Evolutionary conservation across 2,797 vertebrate species (phyloP).

Genomic region (Pelodytes ibericus): DNA sequence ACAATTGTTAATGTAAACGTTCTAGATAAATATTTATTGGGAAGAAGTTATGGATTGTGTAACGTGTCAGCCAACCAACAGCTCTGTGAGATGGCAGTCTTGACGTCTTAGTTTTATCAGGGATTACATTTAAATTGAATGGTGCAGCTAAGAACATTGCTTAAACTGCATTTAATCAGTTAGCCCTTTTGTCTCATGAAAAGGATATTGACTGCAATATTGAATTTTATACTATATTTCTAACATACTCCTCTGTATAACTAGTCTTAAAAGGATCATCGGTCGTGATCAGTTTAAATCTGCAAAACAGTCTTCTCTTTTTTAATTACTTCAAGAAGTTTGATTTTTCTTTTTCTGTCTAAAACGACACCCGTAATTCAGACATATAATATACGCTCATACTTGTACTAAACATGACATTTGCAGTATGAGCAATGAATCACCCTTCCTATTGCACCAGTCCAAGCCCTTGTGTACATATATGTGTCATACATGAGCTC

Average conservation of each 20-base stretch:
- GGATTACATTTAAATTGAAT: too few relatives aligned
- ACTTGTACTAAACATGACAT: slow-evolving; percentile 38
- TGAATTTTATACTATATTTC: too few relatives aligned
- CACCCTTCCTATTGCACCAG: slow-evolving; percentile 35
- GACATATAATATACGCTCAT: slow-evolving; percentile 17
- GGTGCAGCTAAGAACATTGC: too few relatives aligned
- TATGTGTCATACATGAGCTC: slow-evolving; percentile 38
- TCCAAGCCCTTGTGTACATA: slow-evolving; percentile 25
- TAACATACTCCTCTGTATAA: background rate
- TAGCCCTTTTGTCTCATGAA: too few relatives aligned
- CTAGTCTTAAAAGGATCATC: background rate
- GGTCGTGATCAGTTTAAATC: background rate
- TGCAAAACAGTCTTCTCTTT: background rate
- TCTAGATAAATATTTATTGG: too few relatives aligned
- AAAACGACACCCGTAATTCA: background rate
- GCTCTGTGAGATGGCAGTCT: too few relatives aligned
- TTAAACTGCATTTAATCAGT: too few relatives aligned
- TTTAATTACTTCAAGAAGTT: slow-evolving; percentile 1
- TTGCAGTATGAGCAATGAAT: slow-evolving; percentile 39
- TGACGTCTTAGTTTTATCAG: too few relatives aligned
- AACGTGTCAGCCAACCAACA: too few relatives aligned
- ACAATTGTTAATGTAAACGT: too few relatives aligned
- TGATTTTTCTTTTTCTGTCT: background rate
- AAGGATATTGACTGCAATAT: too few relatives aligned
- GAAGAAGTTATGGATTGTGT: too few relatives aligned